Percentiles rank a stretch among this genome's conserved stretches.
Evolutionary conservation across 1,140 invertebrate genomes (phyloP).

Genomic region (Drosophila kepulauana): DNA sequence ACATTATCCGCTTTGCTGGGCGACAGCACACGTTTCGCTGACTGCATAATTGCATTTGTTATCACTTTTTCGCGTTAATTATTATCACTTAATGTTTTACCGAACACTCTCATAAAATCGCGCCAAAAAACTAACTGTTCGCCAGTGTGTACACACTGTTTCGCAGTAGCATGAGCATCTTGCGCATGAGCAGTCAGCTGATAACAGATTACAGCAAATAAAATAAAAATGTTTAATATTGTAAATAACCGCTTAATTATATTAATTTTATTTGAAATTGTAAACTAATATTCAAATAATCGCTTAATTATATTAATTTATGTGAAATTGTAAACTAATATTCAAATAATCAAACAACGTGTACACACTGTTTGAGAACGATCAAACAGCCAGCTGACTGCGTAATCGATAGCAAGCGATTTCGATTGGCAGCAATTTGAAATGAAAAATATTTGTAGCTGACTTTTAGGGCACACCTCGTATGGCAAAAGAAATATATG

Average conservation of each 20-base stretch:
- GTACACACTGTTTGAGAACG: no score
- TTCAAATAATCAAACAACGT: no score
- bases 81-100: not conserved
- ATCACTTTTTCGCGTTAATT: not conserved
- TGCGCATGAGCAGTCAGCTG: not conserved
- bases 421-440: not conserved
- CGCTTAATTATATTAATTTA: no score
- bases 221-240: no score
- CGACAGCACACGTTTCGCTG: slow-evolving; percentile 61
- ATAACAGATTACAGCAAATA: no score
- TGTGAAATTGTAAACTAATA: no score
- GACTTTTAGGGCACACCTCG: slow-evolving; percentile 1
- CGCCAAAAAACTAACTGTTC: slow-evolving; percentile 29
- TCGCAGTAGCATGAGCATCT: not conserved
- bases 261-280: no score
- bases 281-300: no score
- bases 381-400: no score
- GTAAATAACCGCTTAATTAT: no score
- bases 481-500: not conserved
- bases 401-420: not conserved
- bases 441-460: not conserved
- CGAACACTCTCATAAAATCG: slow-evolving; percentile 32
- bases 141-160: slow-evolving; percentile 25
- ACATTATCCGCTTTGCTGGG: slow-evolving; percentile 54
- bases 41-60: slow-evolving; percentile 1